phyloP scores from a whole-genome alignment of 1,140 invertebrate genomes.

The Lutraria rhynchaena region DNA sequence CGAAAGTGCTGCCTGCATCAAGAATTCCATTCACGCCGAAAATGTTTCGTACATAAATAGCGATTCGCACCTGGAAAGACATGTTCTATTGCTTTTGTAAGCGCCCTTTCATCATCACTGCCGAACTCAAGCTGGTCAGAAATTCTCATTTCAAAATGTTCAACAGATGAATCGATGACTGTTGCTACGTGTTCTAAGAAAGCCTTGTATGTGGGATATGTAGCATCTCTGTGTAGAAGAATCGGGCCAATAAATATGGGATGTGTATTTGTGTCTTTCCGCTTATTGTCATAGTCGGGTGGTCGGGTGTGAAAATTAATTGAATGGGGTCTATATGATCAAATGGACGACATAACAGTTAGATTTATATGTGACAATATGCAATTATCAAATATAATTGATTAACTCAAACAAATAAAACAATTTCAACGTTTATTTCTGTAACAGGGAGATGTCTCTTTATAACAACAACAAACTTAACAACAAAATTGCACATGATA shows the following conservation, averaged over 20 bases:
- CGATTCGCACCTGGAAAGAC: constrained; percentile 3
- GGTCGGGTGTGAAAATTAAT: no score
- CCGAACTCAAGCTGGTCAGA: constrained; percentile 34
- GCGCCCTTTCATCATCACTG: constrained; percentile 12
- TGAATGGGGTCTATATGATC: no score
- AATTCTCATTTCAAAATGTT: constrained; percentile 15
- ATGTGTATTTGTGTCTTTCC: constrained; percentile 2
- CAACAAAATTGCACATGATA: no score
- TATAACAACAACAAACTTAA: no score
- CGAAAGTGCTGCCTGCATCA: constrained; percentile 10
- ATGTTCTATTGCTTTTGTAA: constrained; percentile 8
- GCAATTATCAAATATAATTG: no score
- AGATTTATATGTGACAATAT: no score
- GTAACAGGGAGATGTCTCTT: no score
- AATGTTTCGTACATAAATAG: constrained; percentile 24
- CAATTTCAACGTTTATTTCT: no score
- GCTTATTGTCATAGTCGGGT: no score
- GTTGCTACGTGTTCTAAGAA: constrained; percentile 24
- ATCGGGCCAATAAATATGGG: constrained; percentile 17
- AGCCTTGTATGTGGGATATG: constrained; percentile 8
- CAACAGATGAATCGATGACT: constrained; percentile 1
- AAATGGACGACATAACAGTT: no score
- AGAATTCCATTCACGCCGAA: neutral
- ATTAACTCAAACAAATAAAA: no score
- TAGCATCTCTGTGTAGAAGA: constrained; percentile 28